Evolutionary conservation across 2,113 vertebrate genomes (phyloP), one percentile per base, ranked within the genome.

Genomic region (Oceanodroma tethys): DNA sequence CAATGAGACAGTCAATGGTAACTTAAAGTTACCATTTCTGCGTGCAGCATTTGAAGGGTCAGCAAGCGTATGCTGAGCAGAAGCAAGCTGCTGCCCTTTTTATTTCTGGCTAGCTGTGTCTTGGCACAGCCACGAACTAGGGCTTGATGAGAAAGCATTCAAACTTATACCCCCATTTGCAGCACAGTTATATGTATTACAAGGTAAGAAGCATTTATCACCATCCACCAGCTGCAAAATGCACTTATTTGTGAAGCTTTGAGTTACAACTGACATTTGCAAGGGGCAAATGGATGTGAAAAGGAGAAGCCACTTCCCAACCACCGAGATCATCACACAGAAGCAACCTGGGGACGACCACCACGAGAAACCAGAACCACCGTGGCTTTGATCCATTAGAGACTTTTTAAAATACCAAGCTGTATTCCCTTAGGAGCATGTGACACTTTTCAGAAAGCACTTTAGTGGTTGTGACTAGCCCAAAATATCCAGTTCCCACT

Each of bases 21-120:
- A 76, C 38, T 63, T 38, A 11, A 59, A 52, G n/a, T 13, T 23
- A 40, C 43, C 9, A 3, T 32, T 87, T 59, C 59, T 74, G 30
- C 7, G 1, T 26, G 52, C 62, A 71, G 52, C 45, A 32, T 32
- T 29, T 68, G 43, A 60, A 53, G 27, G 32, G 9, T 16, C 45
- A 43, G 40, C 36, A n/a, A 21, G 16, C 0, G 0, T 11, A 15
- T 15, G 32, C 68, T 5, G 6, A 18, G 40, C 50, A 55, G 30
- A 20, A 56, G 12, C 53, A 74, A 52, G 29, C 40, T 47, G 47
- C 42, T 50, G 53, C 47, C 36, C 6, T 48, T 67, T n/a, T 32
- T 40, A 12, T 34, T 52, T 62, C 48, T 67, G 55, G 47, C 59
- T 45, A 20, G 13, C 26, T 38, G 45, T 23, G 13, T 30, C 50